Evolutionary conservation across 2,888 invertebrate genomes (phyloP), one percentile per base, ranked within the genome.

Genomic region (Teinopalpus imperialis): DNA sequence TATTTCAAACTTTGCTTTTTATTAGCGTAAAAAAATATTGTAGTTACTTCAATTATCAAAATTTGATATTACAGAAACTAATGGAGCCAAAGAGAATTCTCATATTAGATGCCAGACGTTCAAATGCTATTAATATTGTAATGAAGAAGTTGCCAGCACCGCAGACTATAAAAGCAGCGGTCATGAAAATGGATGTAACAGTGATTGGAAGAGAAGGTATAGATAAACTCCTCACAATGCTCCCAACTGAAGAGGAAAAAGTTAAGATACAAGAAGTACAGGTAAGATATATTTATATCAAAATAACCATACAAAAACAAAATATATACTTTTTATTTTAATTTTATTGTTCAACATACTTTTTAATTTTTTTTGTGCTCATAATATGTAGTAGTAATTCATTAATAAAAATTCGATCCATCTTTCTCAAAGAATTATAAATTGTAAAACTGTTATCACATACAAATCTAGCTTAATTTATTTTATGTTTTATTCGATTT

Each of bases 91-190:
- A 88, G 69, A 76, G 79, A 60, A 85, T 85, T 61, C 58, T 98
- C 43, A 98, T 99, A 26, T 88, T 99, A 79, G 98, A 98, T 78
- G 95, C 98, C 31, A 99, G 99, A 77, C 91, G 99, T 54, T 99
- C 99, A 3, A 99, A 99, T 79, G 98, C 98, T 27, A 99, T 99
- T 61, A 99, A 99, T 77, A 99, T 99, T 63, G 98, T 98, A 8
- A 96, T 99, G 94, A 99, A 99, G 12, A 99, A 98, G 75, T 89
- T 99, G 54, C 99, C 99, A 1, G 98, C 98, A 0, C 97, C 98
- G 0, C 92, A 98, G 54, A 97, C 98, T 3, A 99, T 99, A 54
- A 99, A 99, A 76, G 96, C 98, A n/a, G 99, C 99, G 14, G 97
- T 98, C 53, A 90, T 99, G 77, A 99, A 99, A 88, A 99, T 99